These are phyloP conservation scores for Willowsia nigromaculata DNA, from an alignment of 2,888 invertebrate genomes.

Conservation along the genomic window DNA sequence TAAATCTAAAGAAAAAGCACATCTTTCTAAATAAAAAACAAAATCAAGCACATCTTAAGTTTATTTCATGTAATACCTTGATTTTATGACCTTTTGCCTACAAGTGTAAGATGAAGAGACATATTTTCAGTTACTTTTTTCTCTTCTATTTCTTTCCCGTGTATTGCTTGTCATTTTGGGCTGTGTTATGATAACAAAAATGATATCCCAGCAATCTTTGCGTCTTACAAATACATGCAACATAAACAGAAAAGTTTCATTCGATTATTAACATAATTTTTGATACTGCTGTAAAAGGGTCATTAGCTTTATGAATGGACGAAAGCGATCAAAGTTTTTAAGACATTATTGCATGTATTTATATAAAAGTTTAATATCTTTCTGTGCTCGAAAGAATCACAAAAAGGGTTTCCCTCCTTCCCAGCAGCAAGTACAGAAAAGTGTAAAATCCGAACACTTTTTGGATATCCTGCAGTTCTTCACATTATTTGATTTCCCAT, in stretches of 20 bases:
- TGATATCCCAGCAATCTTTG: background rate
- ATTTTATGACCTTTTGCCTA: background rate
- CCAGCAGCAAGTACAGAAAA: background rate
- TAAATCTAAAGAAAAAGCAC: background rate
- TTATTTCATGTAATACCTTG: background rate
- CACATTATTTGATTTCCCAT: slow-evolving; percentile 7
- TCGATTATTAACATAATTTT: too few relatives aligned
- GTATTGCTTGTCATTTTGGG: background rate
- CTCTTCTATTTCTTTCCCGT: background rate
- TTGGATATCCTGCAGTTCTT: slow-evolving; percentile 21
- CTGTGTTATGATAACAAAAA: slow-evolving; percentile 62
- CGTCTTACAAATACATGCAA: too few relatives aligned
- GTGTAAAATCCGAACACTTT: slow-evolving; percentile 13
- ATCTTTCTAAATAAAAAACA: background rate
- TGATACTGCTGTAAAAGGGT: too few relatives aligned
- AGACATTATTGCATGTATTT: background rate
- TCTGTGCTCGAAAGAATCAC: background rate
- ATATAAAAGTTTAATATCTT: too few relatives aligned
- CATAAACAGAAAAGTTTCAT: too few relatives aligned
- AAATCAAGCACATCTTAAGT: background rate
- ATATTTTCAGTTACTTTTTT: slow-evolving; percentile 14
- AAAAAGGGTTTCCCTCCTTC: background rate
- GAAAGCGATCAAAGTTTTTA: too few relatives aligned
- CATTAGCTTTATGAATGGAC: too few relatives aligned
- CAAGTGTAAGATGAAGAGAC: background rate